Base-by-base conservation (phyloP, 2,797 vertebrate species). In the Poecilia gillii region DNA sequence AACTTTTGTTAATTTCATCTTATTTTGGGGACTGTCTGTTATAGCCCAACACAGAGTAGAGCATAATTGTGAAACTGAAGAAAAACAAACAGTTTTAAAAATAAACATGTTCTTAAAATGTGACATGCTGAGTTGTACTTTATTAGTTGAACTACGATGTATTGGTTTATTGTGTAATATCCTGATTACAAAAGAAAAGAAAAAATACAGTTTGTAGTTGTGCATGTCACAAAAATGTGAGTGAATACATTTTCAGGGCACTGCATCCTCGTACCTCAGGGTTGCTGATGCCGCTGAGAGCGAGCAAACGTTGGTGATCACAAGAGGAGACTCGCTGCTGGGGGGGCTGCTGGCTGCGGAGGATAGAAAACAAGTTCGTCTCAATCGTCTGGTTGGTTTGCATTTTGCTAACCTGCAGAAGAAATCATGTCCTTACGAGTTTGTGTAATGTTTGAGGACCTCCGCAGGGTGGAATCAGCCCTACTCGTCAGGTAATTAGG, bases 271-370 rank as follows among this genome's bases (percentile, higher is more conserved):
- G 5, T 92, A 96, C 96, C 93, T 91, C 51, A 6, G 13, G 3
- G 47, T 0, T 28, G 0, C 5, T 41, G 51, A 2, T 80, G 0
- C 7, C 28, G 51, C 2, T 78, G 92, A 90, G 75, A 95, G 84
- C 14, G 95, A 95, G 51, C 71, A 76, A 1, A 96, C 93, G n/a
- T 12, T 71, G 9, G 90, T 74, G 80, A 96, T 96, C 74, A 94
- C 59, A 70, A 92, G 94, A 87, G 93, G 64, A 76, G 81, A 84
- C 64, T 8, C 78, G 74, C 6, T 84, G 28, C 77, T 66, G 36
- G 88, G 85, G 0, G 89, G 66, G 41, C 82, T 91, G 85, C 76
- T 78, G 25, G 72, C 94, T 95, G 79, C 23, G 84, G 33, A 82
- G 75, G 82, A 51, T 83, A 4, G 80, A 68, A 73, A 0, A 16